Base-by-base conservation (phyloP, 2,888 invertebrate species). In the Ophion obscuratus region DNA sequence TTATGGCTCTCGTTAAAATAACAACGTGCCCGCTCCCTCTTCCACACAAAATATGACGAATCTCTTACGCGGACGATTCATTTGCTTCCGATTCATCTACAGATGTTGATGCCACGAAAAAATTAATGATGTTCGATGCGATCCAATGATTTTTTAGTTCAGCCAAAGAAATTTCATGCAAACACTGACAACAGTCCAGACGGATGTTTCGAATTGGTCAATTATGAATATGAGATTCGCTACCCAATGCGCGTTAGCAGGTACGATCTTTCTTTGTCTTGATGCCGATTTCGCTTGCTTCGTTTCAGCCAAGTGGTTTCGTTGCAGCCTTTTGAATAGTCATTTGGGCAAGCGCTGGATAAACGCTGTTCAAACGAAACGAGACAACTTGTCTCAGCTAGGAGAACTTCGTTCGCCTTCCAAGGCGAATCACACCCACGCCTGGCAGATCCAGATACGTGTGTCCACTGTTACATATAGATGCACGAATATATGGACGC, bases 371-470 rank as follows among this genome's bases (percentile, higher is more conserved):
- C 11, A 40, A 59, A 59, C 61, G 36, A 44, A 40, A 76, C 62
- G 20, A 67, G 68, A 61, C 6, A 61, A 70, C 64, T 76, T 27
- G 24, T 24, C 64, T 47, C 64, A 31, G 7, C 31, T 70, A 27
- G 17, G 40, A 68, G 73, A 68, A 78, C n/a, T 77, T 57, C 67
- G 62, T 66, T 74, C 81, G 53, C 57, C 53, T 74, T 74, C 24
- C 61, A 57, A 59, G 68, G 53, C 40, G 61, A 61, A 73, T 85
- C 84, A 77, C 84, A 85, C 84, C 84, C 84, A 85, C 84, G 84
- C 73, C 47, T 44, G 62, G 47, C 68, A 47, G 36, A 17, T 44
- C 27, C 47, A n/a, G 61, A 57, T 67, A 31, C 62, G 36, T 47
- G n/a, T 68, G 36, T 61, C 36, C 62, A 27, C 59, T 61, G 27